Evolutionary conservation across 2,113 vertebrate species (phyloP).

Genomic region (human): DNA sequence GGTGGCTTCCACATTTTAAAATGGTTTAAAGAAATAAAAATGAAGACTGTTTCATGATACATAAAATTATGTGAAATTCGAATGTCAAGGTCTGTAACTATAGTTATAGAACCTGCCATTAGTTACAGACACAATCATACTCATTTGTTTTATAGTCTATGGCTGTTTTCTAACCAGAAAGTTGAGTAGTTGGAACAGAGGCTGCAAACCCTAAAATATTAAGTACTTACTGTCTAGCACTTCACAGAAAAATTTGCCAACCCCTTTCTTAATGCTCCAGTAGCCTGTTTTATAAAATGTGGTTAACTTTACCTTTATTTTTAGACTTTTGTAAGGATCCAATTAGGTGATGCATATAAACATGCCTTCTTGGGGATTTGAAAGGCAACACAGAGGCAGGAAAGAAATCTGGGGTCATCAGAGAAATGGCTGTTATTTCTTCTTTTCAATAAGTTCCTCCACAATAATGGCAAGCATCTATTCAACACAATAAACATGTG

Average conservation of each 20-base stretch:
- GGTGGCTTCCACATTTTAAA: background rate
- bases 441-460: background rate
- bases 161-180: background rate
- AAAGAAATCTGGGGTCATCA: background rate
- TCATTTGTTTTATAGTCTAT: background rate
- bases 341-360: background rate
- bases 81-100: background rate
- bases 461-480: background rate
- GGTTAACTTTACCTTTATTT: background rate
- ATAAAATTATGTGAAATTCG: background rate
- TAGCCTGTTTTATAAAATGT: constrained; percentile 8
- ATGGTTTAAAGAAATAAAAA: background rate
- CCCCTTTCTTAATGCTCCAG: background rate
- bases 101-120: background rate
- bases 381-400: background rate
- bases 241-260: background rate
- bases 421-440: background rate
- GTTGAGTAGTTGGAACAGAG: background rate
- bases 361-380: background rate
- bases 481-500: background rate
- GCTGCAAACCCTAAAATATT: background rate
- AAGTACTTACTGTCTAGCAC: background rate
- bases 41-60: background rate
- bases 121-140: background rate
- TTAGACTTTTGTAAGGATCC: background rate